Evolutionary conservation across 2,888 invertebrate species (phyloP).

Genomic region (Antitype chi): DNA sequence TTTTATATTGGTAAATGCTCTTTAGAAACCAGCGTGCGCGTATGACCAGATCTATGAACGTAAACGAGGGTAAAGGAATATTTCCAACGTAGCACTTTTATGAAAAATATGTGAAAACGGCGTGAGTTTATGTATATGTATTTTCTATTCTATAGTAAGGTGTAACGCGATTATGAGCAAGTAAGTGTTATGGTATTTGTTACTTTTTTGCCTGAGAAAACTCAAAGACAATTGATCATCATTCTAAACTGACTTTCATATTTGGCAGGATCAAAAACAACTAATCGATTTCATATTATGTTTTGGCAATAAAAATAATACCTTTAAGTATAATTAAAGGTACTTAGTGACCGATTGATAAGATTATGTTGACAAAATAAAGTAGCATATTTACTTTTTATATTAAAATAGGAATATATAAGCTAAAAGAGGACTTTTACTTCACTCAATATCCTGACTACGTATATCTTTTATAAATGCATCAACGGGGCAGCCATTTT

Average conservation of each 20-base stretch:
- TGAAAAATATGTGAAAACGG: too few relatives aligned
- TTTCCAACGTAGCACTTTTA: too few relatives aligned
- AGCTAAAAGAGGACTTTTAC: background rate
- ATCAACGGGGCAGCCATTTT: slow-evolving; percentile 11
- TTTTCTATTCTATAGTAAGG: too few relatives aligned
- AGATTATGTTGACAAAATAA: background rate
- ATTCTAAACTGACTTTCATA: background rate
- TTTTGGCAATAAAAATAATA: background rate
- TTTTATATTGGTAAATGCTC: too few relatives aligned
- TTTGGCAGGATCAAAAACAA: background rate
- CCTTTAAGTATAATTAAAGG: too few relatives aligned
- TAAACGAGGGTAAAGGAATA: too few relatives aligned
- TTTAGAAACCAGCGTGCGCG: too few relatives aligned
- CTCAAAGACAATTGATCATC: background rate
- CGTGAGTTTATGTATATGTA: too few relatives aligned
- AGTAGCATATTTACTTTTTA: background rate
- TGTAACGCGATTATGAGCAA: background rate
- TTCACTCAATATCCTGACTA: background rate
- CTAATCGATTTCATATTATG: background rate
- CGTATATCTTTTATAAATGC: background rate
- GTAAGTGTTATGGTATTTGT: background rate
- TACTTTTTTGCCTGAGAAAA: background rate
- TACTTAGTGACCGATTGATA: background rate
- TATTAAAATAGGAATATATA: background rate
- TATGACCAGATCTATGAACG: too few relatives aligned